Evolutionary conservation across 2,113 vertebrate species (phyloP).

Genomic region (Nanorana parkeri): DNA sequence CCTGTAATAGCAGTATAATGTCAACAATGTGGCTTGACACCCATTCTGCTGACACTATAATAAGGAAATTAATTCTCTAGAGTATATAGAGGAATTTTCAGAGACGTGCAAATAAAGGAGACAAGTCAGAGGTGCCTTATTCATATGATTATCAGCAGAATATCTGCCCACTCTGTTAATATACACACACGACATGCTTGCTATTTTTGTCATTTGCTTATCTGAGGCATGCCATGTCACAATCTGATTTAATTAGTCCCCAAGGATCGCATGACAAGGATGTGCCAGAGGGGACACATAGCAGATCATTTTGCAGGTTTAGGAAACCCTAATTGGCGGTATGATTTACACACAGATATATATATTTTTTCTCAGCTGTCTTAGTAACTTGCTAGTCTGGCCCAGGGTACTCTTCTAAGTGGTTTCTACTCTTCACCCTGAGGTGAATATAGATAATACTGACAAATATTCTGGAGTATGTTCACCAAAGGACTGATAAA

Average conservation of each 20-base stretch:
- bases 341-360: slow-evolving; percentile 23
- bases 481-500: too few relatives aligned
- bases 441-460: background rate
- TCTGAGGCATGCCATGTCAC: slow-evolving; percentile 39
- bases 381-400: background rate
- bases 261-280: slow-evolving; percentile 29
- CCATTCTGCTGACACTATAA: slow-evolving; percentile 28
- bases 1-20: background rate
- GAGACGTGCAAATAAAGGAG: background rate
- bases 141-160: slow-evolving; percentile 30
- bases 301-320: slow-evolving; percentile 38
- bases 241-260: slow-evolving; percentile 51
- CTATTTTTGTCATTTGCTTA: slow-evolving; percentile 41
- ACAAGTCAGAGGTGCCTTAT: slow-evolving; percentile 15
- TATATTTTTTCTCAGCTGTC: background rate
- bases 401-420: background rate
- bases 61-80: slow-evolving; percentile 17
- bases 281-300: slow-evolving; percentile 46
- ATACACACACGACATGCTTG: background rate
- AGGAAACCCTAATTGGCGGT: slow-evolving; percentile 31
- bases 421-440: background rate
- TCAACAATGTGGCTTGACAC: background rate
- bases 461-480: too few relatives aligned
- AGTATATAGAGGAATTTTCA: background rate
- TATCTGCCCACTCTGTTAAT: background rate